phyloP scores from a whole-genome alignment of 2,888 invertebrate species.

The Acholoe squamosa region DNA sequence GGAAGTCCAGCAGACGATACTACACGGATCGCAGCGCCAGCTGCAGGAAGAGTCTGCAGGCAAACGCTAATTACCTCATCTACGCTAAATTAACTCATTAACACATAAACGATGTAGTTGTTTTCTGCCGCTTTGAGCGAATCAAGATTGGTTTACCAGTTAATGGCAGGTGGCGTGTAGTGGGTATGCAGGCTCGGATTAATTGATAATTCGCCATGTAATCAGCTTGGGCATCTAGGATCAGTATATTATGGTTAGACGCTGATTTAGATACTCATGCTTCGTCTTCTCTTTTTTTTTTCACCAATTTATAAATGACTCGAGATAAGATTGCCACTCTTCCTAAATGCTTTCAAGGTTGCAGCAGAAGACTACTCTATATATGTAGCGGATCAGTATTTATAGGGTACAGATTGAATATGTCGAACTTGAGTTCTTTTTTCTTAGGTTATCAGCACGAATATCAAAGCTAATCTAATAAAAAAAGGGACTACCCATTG shows the following conservation, averaged over 20 bases:
- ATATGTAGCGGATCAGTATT: too few relatives aligned
- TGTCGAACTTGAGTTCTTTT: too few relatives aligned
- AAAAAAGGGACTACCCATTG: background rate
- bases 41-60: background rate
- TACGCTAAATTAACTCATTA: slow-evolving; percentile 60
- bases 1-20: background rate
- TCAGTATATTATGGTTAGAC: background rate
- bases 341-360: too few relatives aligned
- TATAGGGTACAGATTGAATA: too few relatives aligned
- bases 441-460: too few relatives aligned
- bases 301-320: too few relatives aligned
- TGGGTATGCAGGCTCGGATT: background rate
- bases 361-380: too few relatives aligned
- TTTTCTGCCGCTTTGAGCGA: slow-evolving; percentile 44
- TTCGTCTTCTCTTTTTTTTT: background rate
- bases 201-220: slow-evolving; percentile 27
- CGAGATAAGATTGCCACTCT: too few relatives aligned
- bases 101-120: slow-evolving; percentile 57
- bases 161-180: slow-evolving; percentile 2
- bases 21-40: background rate
- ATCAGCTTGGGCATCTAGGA: background rate
- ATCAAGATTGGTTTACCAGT: slow-evolving; percentile 39
- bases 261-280: background rate
- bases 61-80: slow-evolving; percentile 48
- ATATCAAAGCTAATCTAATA: too few relatives aligned